phyloP scores from a whole-genome alignment of 2,797 vertebrate genomes.

The Rhinatrema bivittatum region DNA sequence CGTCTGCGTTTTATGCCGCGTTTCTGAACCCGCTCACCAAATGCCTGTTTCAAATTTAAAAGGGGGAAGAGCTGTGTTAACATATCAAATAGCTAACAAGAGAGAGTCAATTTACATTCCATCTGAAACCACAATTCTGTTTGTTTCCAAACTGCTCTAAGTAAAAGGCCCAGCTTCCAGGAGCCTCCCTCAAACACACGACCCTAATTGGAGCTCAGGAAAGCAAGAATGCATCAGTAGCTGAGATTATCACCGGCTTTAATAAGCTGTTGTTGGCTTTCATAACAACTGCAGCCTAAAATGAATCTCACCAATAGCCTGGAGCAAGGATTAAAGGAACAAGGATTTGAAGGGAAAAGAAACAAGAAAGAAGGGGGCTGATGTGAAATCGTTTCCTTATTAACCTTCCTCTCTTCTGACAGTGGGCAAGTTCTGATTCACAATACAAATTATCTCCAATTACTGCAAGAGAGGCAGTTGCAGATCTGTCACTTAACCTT shows the following conservation, averaged over 20 bases:
- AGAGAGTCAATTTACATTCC: no score
- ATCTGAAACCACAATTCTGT: no score
- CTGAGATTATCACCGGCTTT: constrained; percentile 59
- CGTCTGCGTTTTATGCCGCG: no score
- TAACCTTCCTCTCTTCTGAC: constrained; percentile 86
- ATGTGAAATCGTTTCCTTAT: constrained; percentile 94
- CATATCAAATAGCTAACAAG: no score
- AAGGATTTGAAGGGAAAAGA: constrained; percentile 46
- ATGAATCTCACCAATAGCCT: constrained; percentile 68
- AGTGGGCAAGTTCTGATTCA: constrained; percentile 87
- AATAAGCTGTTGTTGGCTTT: constrained; percentile 62
- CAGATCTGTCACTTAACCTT: constrained; percentile 96
- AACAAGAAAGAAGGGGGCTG: constrained; percentile 52
- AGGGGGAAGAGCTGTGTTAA: no score
- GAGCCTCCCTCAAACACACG: constrained; percentile 20
- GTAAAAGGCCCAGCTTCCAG: constrained; percentile 5
- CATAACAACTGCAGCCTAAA: constrained; percentile 52
- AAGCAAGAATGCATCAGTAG: constrained; percentile 54
- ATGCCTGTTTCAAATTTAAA: no score
- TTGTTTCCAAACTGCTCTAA: constrained; percentile 24
- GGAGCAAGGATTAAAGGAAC: constrained; percentile 89
- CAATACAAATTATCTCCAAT: constrained; percentile 97
- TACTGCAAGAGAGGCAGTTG: constrained; percentile 89
- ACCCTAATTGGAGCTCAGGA: constrained; percentile 42
- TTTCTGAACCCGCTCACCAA: no score